Evolutionary conservation across 2,797 vertebrate species (phyloP).

Genomic region (Gallirallus australis): DNA sequence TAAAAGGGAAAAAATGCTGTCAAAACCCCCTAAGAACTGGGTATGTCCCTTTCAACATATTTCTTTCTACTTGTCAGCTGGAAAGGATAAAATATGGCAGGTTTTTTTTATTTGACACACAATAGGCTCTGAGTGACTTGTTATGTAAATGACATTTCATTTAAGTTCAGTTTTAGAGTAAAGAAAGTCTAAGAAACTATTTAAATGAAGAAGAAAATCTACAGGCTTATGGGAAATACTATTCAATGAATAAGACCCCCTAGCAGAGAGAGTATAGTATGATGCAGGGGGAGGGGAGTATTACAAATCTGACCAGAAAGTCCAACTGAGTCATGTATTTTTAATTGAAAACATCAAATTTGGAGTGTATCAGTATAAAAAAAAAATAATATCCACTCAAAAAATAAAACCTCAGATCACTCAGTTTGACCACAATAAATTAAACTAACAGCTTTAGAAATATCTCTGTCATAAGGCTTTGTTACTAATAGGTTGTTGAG

Average conservation of each 20-base stretch:
- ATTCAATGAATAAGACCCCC: neutral
- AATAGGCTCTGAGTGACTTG: conserved; percentile 38
- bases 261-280: neutral
- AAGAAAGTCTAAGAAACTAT: conserved; percentile 34
- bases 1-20: neutral
- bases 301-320: conserved; percentile 29
- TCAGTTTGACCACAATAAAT: neutral
- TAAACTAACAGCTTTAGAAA: conserved; percentile 29
- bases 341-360: neutral
- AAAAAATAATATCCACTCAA: neutral
- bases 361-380: neutral
- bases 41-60: neutral
- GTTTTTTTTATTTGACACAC: conserved; percentile 11
- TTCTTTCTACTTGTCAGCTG: conserved; percentile 13
- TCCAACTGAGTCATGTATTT: neutral
- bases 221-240: conserved; percentile 26
- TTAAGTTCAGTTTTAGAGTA: conserved; percentile 37
- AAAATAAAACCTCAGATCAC: neutral
- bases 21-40: neutral
- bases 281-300: neutral
- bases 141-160: neutral
- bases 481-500: conserved; percentile 30
- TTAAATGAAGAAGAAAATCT: conserved; percentile 8
- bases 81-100: conserved; percentile 35
- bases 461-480: neutral